Percentiles rank a stretch among this genome's conserved stretches.
These are phyloP conservation scores for Poeciliopsis turrubarensis DNA, from an alignment of 2,113 vertebrate species.

Conservation along the genomic window DNA sequence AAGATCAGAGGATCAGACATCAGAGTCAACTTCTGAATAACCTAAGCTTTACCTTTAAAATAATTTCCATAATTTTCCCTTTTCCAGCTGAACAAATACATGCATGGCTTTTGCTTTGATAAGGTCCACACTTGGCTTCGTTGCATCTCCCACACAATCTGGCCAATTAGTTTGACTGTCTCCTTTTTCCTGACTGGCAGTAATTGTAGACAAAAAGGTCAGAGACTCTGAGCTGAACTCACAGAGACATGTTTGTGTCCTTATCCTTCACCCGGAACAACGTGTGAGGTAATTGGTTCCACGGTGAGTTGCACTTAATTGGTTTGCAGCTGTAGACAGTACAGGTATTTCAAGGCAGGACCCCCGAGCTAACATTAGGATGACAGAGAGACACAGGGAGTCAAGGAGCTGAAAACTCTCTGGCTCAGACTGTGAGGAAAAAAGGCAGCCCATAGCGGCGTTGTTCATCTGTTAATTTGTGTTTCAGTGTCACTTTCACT, in stretches of 20 bases:
- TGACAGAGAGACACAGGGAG: conserved; percentile 18
- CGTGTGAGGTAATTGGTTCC: conserved; percentile 64
- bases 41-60: conserved; percentile 1
- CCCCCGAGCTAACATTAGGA: conserved; percentile 27
- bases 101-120: conserved; percentile 1
- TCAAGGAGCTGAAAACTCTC: conserved; percentile 19
- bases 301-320: conserved; percentile 63
- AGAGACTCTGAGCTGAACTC: conserved; percentile 42
- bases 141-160: background rate
- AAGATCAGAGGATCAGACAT: conserved; percentile 1
- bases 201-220: conserved; percentile 56
- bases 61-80: background rate
- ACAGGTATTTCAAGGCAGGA: conserved; percentile 51
- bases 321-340: conserved; percentile 61
- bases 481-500: conserved; percentile 24
- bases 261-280: conserved; percentile 53
- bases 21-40: background rate
- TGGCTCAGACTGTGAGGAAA: conserved; percentile 3
- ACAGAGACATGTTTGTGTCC: conserved; percentile 5
- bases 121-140: conserved; percentile 3
- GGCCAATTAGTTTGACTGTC: conserved; percentile 13
- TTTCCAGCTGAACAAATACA: background rate
- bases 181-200: conserved; percentile 35
- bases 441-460: background rate
- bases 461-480: conserved; percentile 49